Percentiles rank a stretch among this genome's conserved stretches.
Evolutionary conservation across 2,888 invertebrate genomes (phyloP).

Genomic region (Drosophila austrosaltans): DNA sequence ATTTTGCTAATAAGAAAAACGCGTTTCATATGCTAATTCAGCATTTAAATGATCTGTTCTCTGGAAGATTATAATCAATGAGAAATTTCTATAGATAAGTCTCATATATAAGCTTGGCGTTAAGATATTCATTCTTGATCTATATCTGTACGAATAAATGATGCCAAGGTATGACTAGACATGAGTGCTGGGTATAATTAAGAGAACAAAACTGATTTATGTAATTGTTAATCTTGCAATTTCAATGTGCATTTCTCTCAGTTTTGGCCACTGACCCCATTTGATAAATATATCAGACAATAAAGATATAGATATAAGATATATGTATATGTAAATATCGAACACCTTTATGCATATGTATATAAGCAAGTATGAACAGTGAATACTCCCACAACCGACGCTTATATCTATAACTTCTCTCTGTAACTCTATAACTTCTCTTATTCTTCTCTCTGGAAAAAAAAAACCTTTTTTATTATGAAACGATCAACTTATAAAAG

Average conservation of each 20-base stretch:
- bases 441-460: no score
- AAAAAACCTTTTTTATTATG: no score
- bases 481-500: no score
- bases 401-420: no score
- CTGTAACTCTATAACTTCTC: no score
- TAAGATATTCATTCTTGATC: background rate
- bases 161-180: background rate
- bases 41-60: background rate
- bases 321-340: constrained; percentile 2
- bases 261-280: constrained; percentile 39
- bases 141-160: background rate
- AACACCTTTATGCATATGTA: no score
- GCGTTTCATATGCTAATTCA: background rate
- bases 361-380: no score
- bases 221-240: constrained; percentile 15
- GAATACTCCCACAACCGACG: no score
- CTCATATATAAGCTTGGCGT: no score
- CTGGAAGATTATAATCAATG: background rate
- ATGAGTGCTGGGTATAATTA: background rate
- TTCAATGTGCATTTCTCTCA: constrained; percentile 1
- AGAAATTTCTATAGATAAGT: background rate
- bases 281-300: constrained; percentile 18
- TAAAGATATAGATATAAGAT: constrained; percentile 3
- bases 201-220: background rate
- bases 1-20: background rate